These are phyloP conservation scores for Bruchidius siliquastri DNA, from an alignment of 2,888 invertebrate species.

Conservation along the genomic window DNA sequence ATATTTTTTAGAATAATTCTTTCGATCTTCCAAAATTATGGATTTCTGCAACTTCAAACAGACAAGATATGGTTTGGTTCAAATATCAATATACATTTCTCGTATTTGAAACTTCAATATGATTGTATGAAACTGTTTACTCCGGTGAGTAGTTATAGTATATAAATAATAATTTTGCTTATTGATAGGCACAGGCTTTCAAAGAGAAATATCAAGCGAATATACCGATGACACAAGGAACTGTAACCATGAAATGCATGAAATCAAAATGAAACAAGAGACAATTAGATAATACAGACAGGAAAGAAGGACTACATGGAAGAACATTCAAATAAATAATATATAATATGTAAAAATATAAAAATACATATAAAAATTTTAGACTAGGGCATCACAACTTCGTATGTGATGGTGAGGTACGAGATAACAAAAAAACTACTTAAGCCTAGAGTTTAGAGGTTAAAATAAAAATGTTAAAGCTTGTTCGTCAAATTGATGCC, in stretches of 20 bases:
- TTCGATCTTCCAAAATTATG: too few relatives aligned
- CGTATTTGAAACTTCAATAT: too few relatives aligned
- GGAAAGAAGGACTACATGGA: constrained; percentile 26
- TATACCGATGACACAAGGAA: background rate
- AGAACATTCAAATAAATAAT: constrained; percentile 20
- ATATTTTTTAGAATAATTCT: too few relatives aligned
- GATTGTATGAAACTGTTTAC: too few relatives aligned
- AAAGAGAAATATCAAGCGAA: too few relatives aligned
- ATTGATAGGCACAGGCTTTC: too few relatives aligned
- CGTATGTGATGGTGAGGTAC: constrained; percentile 32
- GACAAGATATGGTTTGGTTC: too few relatives aligned
- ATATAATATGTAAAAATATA: constrained; percentile 33
- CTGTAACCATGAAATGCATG: background rate
- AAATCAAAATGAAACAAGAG: background rate
- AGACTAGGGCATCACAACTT: constrained; percentile 35
- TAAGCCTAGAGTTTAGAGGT: background rate
- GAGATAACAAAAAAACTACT: constrained; percentile 5
- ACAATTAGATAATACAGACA: constrained; percentile 11
- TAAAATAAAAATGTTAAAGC: constrained; percentile 3
- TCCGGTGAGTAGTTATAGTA: too few relatives aligned
- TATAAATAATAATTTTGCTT: too few relatives aligned
- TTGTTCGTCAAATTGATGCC: background rate
- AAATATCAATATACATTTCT: too few relatives aligned
- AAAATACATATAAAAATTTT: constrained; percentile 29
- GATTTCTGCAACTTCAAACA: too few relatives aligned